Percentiles rank a stretch among this genome's conserved stretches.
phyloP scores from a whole-genome alignment of 1,140 invertebrate genomes.

The Brachionus calyciflorus region DNA sequence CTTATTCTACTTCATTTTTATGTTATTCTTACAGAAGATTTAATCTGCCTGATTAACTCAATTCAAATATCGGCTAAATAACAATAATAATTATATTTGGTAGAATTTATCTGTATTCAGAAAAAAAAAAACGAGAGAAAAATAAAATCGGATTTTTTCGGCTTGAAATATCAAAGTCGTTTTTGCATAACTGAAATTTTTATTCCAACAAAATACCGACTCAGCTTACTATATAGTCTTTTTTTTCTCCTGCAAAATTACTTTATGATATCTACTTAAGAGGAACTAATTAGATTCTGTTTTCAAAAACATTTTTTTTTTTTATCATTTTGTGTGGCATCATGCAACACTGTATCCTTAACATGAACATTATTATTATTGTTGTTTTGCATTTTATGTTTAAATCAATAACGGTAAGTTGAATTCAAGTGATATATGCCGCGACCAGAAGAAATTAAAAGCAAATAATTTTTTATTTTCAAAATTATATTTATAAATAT shows the following conservation, averaged over 20 bases:
- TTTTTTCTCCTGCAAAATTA: background rate
- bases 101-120: slow-evolving; percentile 36
- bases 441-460: background rate
- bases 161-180: slow-evolving; percentile 39
- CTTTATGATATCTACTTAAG: background rate
- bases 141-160: slow-evolving; percentile 27
- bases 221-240: background rate
- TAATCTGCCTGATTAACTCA: slow-evolving; percentile 44
- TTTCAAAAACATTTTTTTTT: background rate
- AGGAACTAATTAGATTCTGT: slow-evolving; percentile 45
- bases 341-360: slow-evolving; percentile 37
- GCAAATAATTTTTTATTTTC: too few species aligned
- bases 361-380: slow-evolving; percentile 44
- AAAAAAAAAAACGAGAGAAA: too few species aligned
- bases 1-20: background rate
- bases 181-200: slow-evolving; percentile 38
- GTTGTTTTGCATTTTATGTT: slow-evolving; percentile 35
- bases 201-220: background rate
- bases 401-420: slow-evolving; percentile 35
- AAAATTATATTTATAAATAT: too few species aligned
- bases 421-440: slow-evolving; percentile 13
- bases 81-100: slow-evolving; percentile 13
- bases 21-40: slow-evolving; percentile 40
- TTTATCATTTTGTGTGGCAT: background rate
- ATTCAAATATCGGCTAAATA: slow-evolving; percentile 38